A percentile compares a stretch with the other conserved stretches of the same genome.
Evolutionary conservation across 1,140 invertebrate genomes (phyloP).

Genomic region (Drosophila melanogaster): Release_6_plus_ISO1_MT NT_033779.5:20011001-20011500

Average conservation of each 20-base stretch:
- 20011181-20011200: slow-evolving; percentile 65
- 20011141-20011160: slow-evolving; percentile 21
- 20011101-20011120: slow-evolving; percentile 40
- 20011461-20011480: slow-evolving; percentile 47
- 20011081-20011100: not conserved
- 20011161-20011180: slow-evolving; percentile 54
- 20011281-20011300: slow-evolving; percentile 52
- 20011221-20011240: slow-evolving; percentile 60
- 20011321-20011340: slow-evolving; percentile 77
- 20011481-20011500: slow-evolving; percentile 35
- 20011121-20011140: slow-evolving; percentile 77
- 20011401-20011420: slow-evolving; percentile 18
- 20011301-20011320: slow-evolving; percentile 78
- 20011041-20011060: slow-evolving; percentile 55
- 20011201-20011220: slow-evolving; percentile 35
- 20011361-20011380: not conserved
- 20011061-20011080: slow-evolving; percentile 65
- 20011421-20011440: slow-evolving; percentile 32
- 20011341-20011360: slow-evolving; percentile 50
- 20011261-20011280: slow-evolving; percentile 74
- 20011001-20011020: slow-evolving; percentile 51
- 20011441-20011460: slow-evolving; percentile 46
- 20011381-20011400: slow-evolving; percentile 1
- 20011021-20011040: slow-evolving; percentile 49
- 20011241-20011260: slow-evolving; percentile 71